phyloP scores from a whole-genome alignment of 2,113 vertebrate species.

The Regulus satrapa region DNA sequence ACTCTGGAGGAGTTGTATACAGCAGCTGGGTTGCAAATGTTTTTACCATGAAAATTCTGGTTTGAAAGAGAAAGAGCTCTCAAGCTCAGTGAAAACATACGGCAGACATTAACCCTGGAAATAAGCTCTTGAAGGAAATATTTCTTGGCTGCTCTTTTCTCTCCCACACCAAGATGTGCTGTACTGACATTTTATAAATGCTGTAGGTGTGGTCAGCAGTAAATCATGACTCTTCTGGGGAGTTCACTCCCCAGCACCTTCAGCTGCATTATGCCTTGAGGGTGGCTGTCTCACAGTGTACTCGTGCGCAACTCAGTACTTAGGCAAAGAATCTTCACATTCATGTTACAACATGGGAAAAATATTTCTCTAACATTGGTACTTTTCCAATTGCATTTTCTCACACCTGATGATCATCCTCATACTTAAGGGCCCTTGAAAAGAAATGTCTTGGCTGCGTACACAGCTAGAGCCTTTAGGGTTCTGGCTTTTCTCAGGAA shows the following conservation, averaged over 20 bases:
- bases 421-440: background rate
- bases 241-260: constrained; percentile 3
- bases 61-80: background rate
- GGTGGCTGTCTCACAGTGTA: background rate
- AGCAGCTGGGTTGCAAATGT: constrained; percentile 3
- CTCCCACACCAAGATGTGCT: constrained; percentile 45
- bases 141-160: background rate
- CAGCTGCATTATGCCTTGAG: background rate
- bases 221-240: constrained; percentile 21
- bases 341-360: constrained; percentile 50
- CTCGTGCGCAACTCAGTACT: background rate
- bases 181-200: constrained; percentile 23
- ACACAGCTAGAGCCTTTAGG: background rate
- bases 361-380: constrained; percentile 1
- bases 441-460: background rate
- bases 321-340: background rate
- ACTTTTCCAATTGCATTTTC: constrained; percentile 42
- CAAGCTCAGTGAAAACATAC: background rate
- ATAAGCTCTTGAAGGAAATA: background rate
- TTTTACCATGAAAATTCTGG: background rate
- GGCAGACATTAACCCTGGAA: background rate
- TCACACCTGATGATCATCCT: background rate
- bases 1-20: background rate
- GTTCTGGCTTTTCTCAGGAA: background rate
- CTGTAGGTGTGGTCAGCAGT: constrained; percentile 28